Base-by-base conservation (phyloP, 2,113 vertebrate genomes). In the Pipa parva region DNA sequence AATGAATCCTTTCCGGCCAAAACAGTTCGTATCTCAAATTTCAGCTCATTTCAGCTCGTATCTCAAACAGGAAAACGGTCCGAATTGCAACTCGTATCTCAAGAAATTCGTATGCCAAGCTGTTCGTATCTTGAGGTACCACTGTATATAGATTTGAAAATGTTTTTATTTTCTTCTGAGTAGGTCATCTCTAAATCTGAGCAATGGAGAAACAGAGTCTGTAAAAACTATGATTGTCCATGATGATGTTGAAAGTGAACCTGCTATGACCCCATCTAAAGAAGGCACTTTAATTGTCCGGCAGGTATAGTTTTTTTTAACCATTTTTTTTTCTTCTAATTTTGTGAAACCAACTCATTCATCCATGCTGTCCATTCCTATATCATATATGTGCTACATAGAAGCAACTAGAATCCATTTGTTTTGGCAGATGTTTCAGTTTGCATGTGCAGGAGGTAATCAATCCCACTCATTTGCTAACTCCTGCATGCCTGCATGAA, bases 181-280 rank as follows among this genome's bases (percentile, higher is more conserved):
- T 61, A 91, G 89, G 76, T 91, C 89, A 17, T 92, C 92, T 12
- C 80, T 94, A 79, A 92, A 92, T 76, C 81, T 99, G 78, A 99
- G 95, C 81, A 99, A 99, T 17, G 97, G 97, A 24, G 97, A 99
- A 81, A 95, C 92, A 0, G 95, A 94, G 68, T 97, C 95, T 0
- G 93, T 94, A 74, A 97, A 97, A 78, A 97, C 94, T 4, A 97
- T 97, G 93, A 93, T 97, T 0, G 92, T 98, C 65, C 95, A 97
- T 46, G 95, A 97, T 0, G 94, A 97, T 26, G 87, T 92, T 10
- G 95, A 97, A 73, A 92, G 88, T 55, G 94, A 97, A n/a, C 88
- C 90, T 2, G 91, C 91, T 27, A 88, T 93, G 75, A 95, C 91
- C n/a, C 97, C 94, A 3, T 96, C 94, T 76, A 99, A 97, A 85